phyloP scores from a whole-genome alignment of 2,888 invertebrate genomes.

The Pimpla rufipes region DNA sequence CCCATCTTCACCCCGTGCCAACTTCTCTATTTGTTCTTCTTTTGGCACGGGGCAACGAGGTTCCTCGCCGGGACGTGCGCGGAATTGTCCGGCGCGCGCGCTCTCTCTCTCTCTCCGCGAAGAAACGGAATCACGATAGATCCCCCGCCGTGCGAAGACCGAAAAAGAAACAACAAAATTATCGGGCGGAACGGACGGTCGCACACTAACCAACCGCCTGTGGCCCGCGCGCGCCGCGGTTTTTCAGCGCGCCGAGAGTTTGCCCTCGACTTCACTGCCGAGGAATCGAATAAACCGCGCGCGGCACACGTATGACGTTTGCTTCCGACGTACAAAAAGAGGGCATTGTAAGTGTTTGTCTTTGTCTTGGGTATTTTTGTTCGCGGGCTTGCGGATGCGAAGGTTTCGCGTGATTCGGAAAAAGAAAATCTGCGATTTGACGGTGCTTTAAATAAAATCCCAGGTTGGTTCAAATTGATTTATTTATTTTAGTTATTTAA shows the following conservation, averaged over 20 bases:
- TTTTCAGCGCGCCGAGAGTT: neutral
- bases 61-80: slow-evolving; percentile 70
- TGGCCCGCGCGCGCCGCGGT: neutral
- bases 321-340: neutral
- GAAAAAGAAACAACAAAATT: slow-evolving; percentile 38
- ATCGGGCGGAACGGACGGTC: slow-evolving; percentile 30
- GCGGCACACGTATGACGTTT: neutral
- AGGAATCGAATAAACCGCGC: neutral
- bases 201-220: slow-evolving; percentile 16
- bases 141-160: slow-evolving; percentile 21
- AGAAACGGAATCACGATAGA: slow-evolving; percentile 43
- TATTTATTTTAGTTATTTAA: no score
- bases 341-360: neutral
- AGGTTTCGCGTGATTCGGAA: no score
- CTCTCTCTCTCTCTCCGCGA: no score
- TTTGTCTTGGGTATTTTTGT: neutral
- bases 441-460: no score
- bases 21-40: slow-evolving; percentile 58
- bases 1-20: slow-evolving; percentile 27
- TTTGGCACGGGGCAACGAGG: slow-evolving; percentile 65
- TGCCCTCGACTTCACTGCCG: neutral
- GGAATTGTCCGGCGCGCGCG: slow-evolving; percentile 69
- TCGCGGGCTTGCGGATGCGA: neutral
- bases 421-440: no score
- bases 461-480: no score